These are phyloP conservation scores for Chloropsis cyanopogon DNA, from an alignment of 2,113 vertebrate species.

Conservation along the genomic window DNA sequence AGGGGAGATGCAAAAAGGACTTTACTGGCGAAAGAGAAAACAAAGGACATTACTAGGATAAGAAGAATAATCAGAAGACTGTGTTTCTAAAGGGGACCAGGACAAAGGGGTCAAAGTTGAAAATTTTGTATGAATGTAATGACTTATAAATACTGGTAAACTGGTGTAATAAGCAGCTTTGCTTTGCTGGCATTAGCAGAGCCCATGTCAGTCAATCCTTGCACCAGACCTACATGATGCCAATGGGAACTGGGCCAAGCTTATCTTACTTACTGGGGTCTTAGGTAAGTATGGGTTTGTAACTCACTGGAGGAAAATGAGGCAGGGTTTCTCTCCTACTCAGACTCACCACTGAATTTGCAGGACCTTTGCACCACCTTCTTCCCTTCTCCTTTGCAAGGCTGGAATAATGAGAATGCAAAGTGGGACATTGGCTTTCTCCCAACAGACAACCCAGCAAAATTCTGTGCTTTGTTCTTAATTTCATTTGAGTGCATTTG, in stretches of 20 bases:
- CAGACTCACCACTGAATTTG: neutral
- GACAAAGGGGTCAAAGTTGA: neutral
- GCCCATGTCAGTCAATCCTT: neutral
- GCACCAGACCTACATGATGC: neutral
- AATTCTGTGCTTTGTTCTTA: neutral
- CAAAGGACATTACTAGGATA: neutral
- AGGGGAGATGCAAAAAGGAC: neutral
- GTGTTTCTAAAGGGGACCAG: neutral
- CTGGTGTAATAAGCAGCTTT: neutral
- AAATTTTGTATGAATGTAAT: fast-evolving
- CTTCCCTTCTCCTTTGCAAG: neutral
- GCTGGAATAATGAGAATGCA: neutral
- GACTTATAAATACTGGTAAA: neutral
- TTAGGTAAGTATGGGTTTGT: neutral
- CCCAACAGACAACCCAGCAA: neutral
- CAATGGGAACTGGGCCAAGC: neutral
- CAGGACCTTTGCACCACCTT: neutral
- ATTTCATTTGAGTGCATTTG: neutral
- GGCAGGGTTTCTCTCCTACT: neutral
- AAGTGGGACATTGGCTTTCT: fast-evolving
- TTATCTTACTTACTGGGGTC: neutral
- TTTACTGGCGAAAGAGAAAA: neutral
- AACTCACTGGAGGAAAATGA: neutral
- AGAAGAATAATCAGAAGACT: neutral
- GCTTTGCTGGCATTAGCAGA: neutral